Base-by-base conservation (phyloP, 2,113 vertebrate species). In the Prolemur simus region DNA sequence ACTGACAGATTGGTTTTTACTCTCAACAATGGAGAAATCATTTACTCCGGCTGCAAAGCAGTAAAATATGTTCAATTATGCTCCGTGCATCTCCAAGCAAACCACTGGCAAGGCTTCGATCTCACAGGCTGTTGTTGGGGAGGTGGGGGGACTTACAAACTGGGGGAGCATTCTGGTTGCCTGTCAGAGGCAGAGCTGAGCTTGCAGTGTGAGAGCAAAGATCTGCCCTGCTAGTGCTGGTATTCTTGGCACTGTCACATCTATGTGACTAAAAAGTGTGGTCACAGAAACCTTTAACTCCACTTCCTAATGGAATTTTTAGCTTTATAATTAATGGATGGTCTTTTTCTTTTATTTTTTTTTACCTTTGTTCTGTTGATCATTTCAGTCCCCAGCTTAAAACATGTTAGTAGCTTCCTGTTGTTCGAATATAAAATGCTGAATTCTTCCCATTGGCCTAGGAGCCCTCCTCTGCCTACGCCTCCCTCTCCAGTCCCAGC, bases 1-100 rank as follows among this genome's bases (percentile, higher is more conserved):
- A 90, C 87, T 68, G 87, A 94, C 82, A 95, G 56, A 82, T 64
- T 94, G 77, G 86, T 80, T 95, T 96, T 95, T 87, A 66, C 58
- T 63, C 32, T 74, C 60, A 88, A 90, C 93, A 96, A 89, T 90
- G 54, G 60, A 83, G 91, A 92, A 95, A 89, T 92, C 68, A 85
- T 88, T 84, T 54, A 89, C 80, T 92, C 76, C 58, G 58, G 76
- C n/a, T 45, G 54, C 91, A 95, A 90, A 95, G 69, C 69, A 74
- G 71, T 80, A 90, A 90, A 76, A 95, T 37, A 76, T 47, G 69
- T 87, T 94, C 87, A 83, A 8, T 68, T 92, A 73, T 45, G 54
- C 25, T 54, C 85, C 77, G 45, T 47, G 77, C 34, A 34, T 90
- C 76, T 66, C 83, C 47, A 54, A 56, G 84, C 54, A 68, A 94